Conservation (phyloP, 2,797 vertebrate genomes). For the Pterois miles region DNA sequence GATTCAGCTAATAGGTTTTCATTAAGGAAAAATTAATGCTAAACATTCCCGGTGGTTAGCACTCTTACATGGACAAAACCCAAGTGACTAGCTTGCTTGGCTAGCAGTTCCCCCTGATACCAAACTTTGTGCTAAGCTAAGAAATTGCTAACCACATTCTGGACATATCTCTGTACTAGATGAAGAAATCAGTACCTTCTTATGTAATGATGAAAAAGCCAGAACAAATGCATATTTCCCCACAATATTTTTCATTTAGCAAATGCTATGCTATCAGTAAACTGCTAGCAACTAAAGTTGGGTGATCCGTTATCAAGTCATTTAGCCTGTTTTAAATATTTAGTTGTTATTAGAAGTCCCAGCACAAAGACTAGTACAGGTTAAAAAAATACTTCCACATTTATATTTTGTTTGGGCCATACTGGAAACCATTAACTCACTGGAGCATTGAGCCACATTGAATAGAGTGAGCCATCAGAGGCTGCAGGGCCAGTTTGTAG, state of each 20-base stretch:
- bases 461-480: not conserved
- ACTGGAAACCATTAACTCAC: not conserved
- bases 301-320: not conserved
- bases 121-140: not conserved
- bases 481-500: not conserved
- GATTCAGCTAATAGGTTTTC: not conserved
- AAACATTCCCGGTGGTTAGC: not conserved
- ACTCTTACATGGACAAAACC: not conserved
- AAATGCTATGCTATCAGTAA: not conserved
- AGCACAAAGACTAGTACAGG: not conserved
- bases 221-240: not conserved
- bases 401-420: not conserved
- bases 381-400: not conserved
- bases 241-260: not conserved
- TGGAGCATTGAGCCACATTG: not conserved
- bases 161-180: not conserved
- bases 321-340: not conserved
- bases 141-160: not conserved
- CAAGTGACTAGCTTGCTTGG: not conserved
- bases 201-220: not conserved
- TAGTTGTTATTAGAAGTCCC: not conserved
- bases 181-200: not conserved
- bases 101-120: not conserved
- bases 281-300: not conserved
- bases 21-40: not conserved